These are phyloP conservation scores for Dryobota labecula DNA, from an alignment of 2,888 invertebrate genomes.

Conservation along the genomic window DNA sequence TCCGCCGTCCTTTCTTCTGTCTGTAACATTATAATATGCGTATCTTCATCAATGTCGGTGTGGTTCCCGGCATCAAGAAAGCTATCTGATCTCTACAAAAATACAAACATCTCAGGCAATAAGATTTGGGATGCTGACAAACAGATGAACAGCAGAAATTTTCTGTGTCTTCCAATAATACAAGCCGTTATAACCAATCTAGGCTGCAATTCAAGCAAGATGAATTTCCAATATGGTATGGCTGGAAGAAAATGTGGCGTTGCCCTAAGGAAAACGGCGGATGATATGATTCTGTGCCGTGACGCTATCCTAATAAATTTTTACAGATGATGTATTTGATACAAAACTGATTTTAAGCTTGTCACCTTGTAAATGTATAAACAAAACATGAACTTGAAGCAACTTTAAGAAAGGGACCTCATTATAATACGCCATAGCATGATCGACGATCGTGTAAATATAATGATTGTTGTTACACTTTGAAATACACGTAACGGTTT, in stretches of 20 bases:
- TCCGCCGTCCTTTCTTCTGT: conserved; percentile 92
- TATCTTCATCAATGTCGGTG: not conserved
- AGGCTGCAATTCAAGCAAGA: not conserved
- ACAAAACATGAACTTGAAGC: conserved; percentile 53
- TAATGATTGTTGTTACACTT: conserved; percentile 29
- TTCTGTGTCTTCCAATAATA: not conserved
- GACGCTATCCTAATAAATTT: not conserved
- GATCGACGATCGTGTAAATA: conserved; percentile 44
- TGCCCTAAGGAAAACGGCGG: not conserved
- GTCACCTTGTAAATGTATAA: not conserved
- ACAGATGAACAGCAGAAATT: not conserved
- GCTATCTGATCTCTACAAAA: not conserved
- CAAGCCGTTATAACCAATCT: not conserved
- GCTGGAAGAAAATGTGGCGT: not conserved
- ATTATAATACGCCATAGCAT: conserved; percentile 45
- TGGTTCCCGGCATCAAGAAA: too few species aligned
- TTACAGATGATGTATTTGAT: not conserved
- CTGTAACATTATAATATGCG: conserved; percentile 83
- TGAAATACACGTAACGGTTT: not conserved
- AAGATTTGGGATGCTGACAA: not conserved
- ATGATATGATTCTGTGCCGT: not conserved
- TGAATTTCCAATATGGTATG: not conserved
- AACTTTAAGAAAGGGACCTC: conserved; percentile 35
- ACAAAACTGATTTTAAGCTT: not conserved
- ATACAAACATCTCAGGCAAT: not conserved